These are phyloP conservation scores for Creontiades dilutus DNA, from an alignment of 2,888 invertebrate species.

Conservation along the genomic window DNA sequence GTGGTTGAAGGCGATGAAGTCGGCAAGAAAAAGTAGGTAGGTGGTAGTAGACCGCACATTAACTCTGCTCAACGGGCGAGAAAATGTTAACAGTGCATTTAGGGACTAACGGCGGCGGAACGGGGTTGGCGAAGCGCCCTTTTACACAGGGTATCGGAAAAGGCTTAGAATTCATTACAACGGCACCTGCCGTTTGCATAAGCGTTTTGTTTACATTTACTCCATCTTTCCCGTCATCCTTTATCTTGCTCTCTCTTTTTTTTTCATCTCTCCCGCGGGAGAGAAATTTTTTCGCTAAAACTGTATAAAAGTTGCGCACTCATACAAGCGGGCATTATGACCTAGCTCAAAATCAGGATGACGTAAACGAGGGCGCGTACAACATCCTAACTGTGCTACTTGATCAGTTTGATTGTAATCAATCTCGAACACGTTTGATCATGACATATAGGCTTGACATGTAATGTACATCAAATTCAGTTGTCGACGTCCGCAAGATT, in stretches of 20 bases:
- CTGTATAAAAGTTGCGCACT: neutral
- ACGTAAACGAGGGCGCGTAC: too few relatives aligned
- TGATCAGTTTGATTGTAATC: too few relatives aligned
- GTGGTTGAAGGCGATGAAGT: neutral
- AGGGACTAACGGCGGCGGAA: conserved; percentile 46
- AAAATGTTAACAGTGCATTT: conserved; percentile 68
- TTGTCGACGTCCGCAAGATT: too few relatives aligned
- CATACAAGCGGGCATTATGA: too few relatives aligned
- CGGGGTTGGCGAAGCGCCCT: conserved; percentile 14
- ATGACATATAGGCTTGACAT: too few relatives aligned
- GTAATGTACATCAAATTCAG: too few relatives aligned
- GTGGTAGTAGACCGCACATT: conserved; percentile 40
- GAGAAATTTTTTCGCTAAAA: neutral
- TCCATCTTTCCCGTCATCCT: neutral
- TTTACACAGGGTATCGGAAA: conserved; percentile 58
- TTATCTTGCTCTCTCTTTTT: neutral
- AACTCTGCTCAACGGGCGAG: conserved; percentile 61
- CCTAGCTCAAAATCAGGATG: too few relatives aligned
- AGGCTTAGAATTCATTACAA: conserved; percentile 67
- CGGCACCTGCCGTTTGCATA: conserved; percentile 65
- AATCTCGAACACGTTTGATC: too few relatives aligned
- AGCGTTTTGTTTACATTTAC: conserved; percentile 48
- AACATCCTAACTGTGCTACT: too few relatives aligned
- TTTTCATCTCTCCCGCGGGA: too few relatives aligned
- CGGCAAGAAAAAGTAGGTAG: conserved; percentile 7